Evolutionary conservation across 1,140 invertebrate species (phyloP), one percentile per base, ranked within the genome.

Genomic region (Forficula auricularia): DNA sequence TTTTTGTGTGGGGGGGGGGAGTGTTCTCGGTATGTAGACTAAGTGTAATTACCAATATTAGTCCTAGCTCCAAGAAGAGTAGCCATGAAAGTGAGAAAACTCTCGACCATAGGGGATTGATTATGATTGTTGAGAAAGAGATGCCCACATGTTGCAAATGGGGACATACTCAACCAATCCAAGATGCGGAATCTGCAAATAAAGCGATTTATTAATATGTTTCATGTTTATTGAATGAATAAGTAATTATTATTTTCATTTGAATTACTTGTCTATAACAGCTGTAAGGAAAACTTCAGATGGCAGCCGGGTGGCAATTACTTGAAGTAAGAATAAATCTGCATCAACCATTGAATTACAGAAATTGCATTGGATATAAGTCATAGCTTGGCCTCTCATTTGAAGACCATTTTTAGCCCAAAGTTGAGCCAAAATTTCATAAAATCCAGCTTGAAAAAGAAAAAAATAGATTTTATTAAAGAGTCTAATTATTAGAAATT

Each of bases 291-390:
- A 94, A 46, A 77, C 72, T 54, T 89, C 81, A 3, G 86, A 73
- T 43, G 81, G 77, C 44, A 96, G 64, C 55, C 87, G 78, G 2
- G 82, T 87, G 30, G 86, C 85, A 64, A 88, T 92, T 14, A 96
- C 73, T 73, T 92, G 88, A 42, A 94, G 59, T 37, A 96, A 73
- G 65, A 88, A 97, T 31, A 97, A 67, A 67, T 97, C 92, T 52
- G 91, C 84, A 65, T 97, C 92, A 0, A 92, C 84, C 84, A 96
- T 94, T 1, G 90, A 95, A 62, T 94, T 95, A 64, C 89, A 95
- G 64, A 97, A 97, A 65, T 97, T 94, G 45, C 87, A 91, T 60
- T 97, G 92, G 49, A 96, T 89, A 57, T 97, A 98, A 14, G 92
- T 96, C 88, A 97, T 96, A 3, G 91, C 90, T 65, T 97, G 91